Percentiles rank a stretch among this genome's conserved stretches.
These are phyloP conservation scores for Forbesichthys papilliferus DNA, from an alignment of 2,113 vertebrate genomes.

Conservation along the genomic window DNA sequence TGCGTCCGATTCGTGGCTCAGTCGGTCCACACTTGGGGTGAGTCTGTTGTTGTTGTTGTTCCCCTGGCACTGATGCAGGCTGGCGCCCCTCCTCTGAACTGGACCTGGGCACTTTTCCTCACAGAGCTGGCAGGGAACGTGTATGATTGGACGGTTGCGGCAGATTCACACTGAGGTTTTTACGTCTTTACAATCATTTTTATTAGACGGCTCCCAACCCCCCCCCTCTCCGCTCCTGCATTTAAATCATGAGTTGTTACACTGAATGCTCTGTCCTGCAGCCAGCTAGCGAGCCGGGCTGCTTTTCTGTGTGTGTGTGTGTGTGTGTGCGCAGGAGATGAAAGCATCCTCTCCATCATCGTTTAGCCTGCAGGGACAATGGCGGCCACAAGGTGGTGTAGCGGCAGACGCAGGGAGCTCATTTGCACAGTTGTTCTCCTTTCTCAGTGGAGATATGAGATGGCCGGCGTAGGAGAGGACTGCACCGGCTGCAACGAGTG, in stretches of 20 bases:
- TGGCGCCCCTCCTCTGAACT: no score
- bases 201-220: conserved; percentile 32
- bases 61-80: no score
- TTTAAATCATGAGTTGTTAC: conserved; percentile 24
- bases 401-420: conserved; percentile 65
- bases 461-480: conserved; percentile 39
- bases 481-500: conserved; percentile 33
- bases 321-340: conserved; percentile 53
- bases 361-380: conserved; percentile 59
- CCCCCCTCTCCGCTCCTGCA: conserved; percentile 41
- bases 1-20: no score
- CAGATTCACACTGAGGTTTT: conserved; percentile 58
- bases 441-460: conserved; percentile 53
- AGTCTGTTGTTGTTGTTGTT: no score
- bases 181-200: conserved; percentile 52
- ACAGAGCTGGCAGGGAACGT: conserved; percentile 43
- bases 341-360: conserved; percentile 35
- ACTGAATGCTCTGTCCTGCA: conserved; percentile 58
- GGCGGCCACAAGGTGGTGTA: conserved; percentile 25
- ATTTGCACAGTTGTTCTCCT: conserved; percentile 76
- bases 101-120: no score
- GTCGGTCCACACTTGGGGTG: no score
- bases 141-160: conserved; percentile 41
- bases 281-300: conserved; percentile 30
- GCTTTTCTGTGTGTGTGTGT: conserved; percentile 57